Percentiles rank a stretch among this genome's conserved stretches.
These are phyloP conservation scores for Balaeniceps rex DNA, from an alignment of 2,113 vertebrate genomes.

Conservation along the genomic window DNA sequence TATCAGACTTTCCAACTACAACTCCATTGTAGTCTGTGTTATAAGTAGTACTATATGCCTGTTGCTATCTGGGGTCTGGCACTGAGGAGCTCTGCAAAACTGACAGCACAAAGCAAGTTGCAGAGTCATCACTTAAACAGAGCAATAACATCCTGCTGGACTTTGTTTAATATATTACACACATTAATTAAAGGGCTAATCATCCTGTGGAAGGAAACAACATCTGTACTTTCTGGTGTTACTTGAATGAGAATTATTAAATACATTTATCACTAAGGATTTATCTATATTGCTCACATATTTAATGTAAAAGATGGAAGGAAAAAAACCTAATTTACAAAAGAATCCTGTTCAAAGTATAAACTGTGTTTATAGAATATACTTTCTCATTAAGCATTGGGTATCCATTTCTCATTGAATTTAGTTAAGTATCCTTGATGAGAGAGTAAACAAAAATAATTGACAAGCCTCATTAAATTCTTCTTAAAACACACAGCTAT, in stretches of 20 bases:
- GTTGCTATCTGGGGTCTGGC: not conserved
- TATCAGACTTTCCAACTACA: not conserved
- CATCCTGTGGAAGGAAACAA: not conserved
- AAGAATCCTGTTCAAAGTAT: not conserved
- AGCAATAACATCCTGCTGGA: not conserved
- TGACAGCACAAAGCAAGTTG: not conserved
- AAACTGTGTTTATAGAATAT: not conserved
- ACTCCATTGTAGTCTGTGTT: not conserved
- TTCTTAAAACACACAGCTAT: not conserved
- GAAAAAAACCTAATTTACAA: not conserved
- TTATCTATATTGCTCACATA: not conserved
- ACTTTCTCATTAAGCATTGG: not conserved
- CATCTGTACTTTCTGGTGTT: not conserved
- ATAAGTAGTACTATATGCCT: not conserved
- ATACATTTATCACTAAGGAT: not conserved
- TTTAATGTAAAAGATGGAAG: not conserved
- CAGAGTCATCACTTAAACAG: not conserved
- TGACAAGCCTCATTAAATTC: constrained; percentile 30
- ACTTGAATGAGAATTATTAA: not conserved
- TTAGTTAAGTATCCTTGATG: not conserved
- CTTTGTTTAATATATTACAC: not conserved
- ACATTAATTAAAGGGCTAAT: not conserved
- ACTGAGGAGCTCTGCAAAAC: not conserved
- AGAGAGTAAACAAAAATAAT: constrained; percentile 28
- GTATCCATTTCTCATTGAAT: constrained; percentile 8